Base-by-base conservation (phyloP, 2,113 vertebrate species). In the Colossoma macropomum region DNA sequence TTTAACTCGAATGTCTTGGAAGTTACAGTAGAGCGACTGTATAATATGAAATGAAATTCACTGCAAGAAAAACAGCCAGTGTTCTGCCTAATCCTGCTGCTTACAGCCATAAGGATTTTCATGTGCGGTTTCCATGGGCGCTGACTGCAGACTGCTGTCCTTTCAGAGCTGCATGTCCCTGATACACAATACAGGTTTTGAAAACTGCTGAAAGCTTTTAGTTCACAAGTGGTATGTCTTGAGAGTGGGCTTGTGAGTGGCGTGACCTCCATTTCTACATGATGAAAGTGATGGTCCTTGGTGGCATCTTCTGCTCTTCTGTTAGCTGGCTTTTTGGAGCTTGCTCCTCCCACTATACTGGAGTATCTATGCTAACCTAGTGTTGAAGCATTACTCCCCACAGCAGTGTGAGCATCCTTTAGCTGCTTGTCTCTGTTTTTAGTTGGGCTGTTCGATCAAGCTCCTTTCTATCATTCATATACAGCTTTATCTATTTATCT, bases 1-100 rank as follows among this genome's bases (percentile, higher is more conserved):
- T 34, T 74, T 75, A 73, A 50, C 6, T 15, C 25, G 25, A 2
- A 48, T 30, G 32, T 52, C 69, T 34, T 62, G n/a, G 12, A 71
- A 30, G 79, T 82, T 85, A 66, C 70, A 73, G 65, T 72, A 75
- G 62, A 78, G 38, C 27, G 27, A 63, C 9, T 79, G 68, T 48
- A 48, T 63, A 84, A 73, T 84, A 74, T 82, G 10, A 73, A 82
- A 63, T 81, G 11, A 77, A 79, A 74, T 63, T 41, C 54, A 73
- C 65, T 38, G 70, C 48, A 74, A 75, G 59, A 78, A 65, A 66
- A 65, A 70, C 69, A 84, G 48, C 19, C 54, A 38, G 60, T 50
- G 48, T 69, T 84, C 23, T 66, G 59, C 70, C 12, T 63, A 30
- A 65, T 74, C 23, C 21, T 13, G 59, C n/a, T 13, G n/a, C 59